Base-by-base conservation (phyloP, 2,797 vertebrate genomes). In the Galagoides demidoff region DNA sequence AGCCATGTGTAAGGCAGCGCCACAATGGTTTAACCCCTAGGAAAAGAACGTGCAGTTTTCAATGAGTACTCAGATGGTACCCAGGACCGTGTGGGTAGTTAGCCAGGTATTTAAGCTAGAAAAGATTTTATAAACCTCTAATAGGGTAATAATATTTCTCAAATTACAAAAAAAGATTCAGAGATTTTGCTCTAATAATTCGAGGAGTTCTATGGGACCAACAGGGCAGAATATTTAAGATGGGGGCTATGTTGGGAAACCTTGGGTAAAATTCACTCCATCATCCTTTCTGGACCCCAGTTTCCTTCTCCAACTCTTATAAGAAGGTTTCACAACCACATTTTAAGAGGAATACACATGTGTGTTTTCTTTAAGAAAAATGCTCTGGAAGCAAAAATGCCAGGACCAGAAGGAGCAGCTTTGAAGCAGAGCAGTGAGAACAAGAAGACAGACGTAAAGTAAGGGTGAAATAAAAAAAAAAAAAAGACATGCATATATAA, bases 341-440 rank as follows among this genome's bases (percentile, higher is more conserved):
- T 90, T 96, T 91, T 86, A 83, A 92, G 82, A 92, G 31, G 34
- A 90, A 89, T 77, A 57, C 8, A 25, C 7, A n/a, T n/a, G 12
- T 66, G 39, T 95, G 23, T 86, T 90, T 95, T 87, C 52, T 61
- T 79, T 66, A 94, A 93, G 86, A 95, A 96, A 82, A 23, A 83
- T 20, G 66, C 31, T 86, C 91, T 93, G 79, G 55, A 34, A 70
- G 10, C 27, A 92, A 91, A 87, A 87, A 31, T 87, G 66, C 66
- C 43, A 78, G 73, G 45, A 79, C 10, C 29, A 89, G 83, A 85
- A 70, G 64, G 17, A 83, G 19, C 8, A 11, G 52, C 64, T 92
- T 92, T 89, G 43, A 93, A 82, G 70, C 57, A 71, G 23, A 76
- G 31, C 20, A 68, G 43, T 82, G 25, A 88, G 71, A 95, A 68